phyloP scores from a whole-genome alignment of 2,888 invertebrate genomes.

The Pantelozetes paolii region DNA sequence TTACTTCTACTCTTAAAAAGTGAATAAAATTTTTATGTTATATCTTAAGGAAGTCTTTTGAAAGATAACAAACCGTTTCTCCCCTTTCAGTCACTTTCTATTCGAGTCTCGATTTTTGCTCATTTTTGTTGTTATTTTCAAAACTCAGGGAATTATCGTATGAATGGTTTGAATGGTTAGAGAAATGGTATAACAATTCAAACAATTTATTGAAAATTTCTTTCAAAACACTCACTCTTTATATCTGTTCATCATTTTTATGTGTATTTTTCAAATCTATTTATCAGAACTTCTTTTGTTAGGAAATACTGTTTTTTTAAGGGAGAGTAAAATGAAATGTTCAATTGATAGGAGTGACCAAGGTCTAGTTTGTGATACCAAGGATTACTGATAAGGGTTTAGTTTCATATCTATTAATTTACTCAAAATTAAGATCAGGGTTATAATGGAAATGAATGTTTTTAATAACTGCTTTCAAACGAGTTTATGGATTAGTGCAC shows the following conservation, averaged over 20 bases:
- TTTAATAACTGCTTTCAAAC: no score
- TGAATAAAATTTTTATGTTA: background rate
- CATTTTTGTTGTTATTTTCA: conserved; percentile 6
- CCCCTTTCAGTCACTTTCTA: background rate
- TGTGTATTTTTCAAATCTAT: conserved; percentile 7
- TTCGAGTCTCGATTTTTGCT: background rate
- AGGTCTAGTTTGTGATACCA: no score
- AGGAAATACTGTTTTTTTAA: background rate
- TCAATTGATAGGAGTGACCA: no score
- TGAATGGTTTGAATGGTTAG: background rate
- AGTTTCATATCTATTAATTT: no score
- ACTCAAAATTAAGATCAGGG: background rate
- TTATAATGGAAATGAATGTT: background rate
- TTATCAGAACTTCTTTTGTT: conserved; percentile 4
- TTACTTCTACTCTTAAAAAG: background rate
- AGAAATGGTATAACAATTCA: conserved; percentile 1
- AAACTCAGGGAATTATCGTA: conserved; percentile 7
- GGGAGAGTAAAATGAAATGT: background rate
- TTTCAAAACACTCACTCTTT: background rate
- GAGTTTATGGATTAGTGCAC: no score
- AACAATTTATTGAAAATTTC: background rate
- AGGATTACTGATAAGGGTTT: no score
- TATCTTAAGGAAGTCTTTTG: conserved; percentile 12
- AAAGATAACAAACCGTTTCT: conserved; percentile 2
- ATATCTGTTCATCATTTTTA: conserved; percentile 7